Evolutionary conservation across 2,113 vertebrate species (phyloP).

Genomic region (Climacteris rufus): DNA sequence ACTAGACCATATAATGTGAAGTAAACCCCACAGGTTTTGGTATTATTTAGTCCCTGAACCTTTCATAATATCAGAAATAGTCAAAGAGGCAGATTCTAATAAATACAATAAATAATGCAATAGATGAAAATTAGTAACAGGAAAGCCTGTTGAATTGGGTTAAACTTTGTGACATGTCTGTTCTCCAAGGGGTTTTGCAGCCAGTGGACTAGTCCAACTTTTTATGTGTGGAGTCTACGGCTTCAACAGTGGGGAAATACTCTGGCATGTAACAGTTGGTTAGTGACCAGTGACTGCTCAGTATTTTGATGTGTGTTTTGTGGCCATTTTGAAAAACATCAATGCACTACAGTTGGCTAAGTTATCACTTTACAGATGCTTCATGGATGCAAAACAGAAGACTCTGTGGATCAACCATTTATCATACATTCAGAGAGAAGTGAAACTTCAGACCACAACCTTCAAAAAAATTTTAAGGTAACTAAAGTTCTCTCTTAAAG

Average conservation of each 20-base stretch:
- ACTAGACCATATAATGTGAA: not conserved
- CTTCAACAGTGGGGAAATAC: not conserved
- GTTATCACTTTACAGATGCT: not conserved
- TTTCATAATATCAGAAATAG: not conserved
- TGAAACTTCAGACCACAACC: not conserved
- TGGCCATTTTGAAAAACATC: not conserved
- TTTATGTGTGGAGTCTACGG: not conserved
- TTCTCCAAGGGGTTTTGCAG: not conserved
- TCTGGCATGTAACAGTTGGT: not conserved
- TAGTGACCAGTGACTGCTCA: not conserved
- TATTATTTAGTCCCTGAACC: not conserved
- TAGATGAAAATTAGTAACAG: not conserved
- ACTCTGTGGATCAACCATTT: not conserved
- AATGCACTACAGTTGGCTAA: not conserved
- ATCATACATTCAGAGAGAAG: not conserved
- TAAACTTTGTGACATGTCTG: not conserved
- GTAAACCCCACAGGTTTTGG: not conserved
- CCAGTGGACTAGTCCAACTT: not conserved
- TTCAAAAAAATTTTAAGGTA: not conserved
- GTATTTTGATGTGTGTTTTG: not conserved
- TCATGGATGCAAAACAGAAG: not conserved
- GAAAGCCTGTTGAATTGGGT: not conserved
- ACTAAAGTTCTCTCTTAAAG: constrained; percentile 10
- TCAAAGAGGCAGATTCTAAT: not conserved
- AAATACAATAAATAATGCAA: not conserved